Evolutionary conservation across 2,797 vertebrate genomes (phyloP).

Genomic region (Mareca strepera): DNA sequence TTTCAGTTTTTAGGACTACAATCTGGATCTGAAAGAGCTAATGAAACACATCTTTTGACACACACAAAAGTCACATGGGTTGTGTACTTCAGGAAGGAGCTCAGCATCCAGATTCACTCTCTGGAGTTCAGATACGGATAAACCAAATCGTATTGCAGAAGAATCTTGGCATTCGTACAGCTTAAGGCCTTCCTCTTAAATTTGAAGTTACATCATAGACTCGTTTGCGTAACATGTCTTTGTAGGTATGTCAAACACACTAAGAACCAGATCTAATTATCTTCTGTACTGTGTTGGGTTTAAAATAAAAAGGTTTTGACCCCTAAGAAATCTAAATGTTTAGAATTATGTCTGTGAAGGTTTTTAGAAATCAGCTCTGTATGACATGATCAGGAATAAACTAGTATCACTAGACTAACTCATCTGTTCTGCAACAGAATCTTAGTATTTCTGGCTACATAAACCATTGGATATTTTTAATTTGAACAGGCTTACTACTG

Average conservation of each 20-base stretch:
- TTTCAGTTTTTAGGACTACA: neutral
- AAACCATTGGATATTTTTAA: constrained; percentile 23
- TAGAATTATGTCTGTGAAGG: neutral
- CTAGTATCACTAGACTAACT: neutral
- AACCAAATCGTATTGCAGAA: neutral
- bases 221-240: neutral
- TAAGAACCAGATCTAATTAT: neutral
- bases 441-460: neutral
- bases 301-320: neutral
- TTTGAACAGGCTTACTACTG: constrained; percentile 90
- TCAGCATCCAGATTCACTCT: neutral
- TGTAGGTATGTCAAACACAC: neutral
- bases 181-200: neutral
- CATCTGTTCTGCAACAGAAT: neutral
- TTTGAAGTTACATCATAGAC: neutral
- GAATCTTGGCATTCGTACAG: neutral
- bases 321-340: neutral
- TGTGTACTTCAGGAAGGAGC: neutral
- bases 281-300: neutral
- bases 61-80: neutral
- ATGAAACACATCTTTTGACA: neutral
- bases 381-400: neutral
- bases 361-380: neutral
- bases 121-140: neutral
- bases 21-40: neutral